Evolutionary conservation across 2,113 vertebrate genomes (phyloP).

Genomic region (Corythornis vintsioides): DNA sequence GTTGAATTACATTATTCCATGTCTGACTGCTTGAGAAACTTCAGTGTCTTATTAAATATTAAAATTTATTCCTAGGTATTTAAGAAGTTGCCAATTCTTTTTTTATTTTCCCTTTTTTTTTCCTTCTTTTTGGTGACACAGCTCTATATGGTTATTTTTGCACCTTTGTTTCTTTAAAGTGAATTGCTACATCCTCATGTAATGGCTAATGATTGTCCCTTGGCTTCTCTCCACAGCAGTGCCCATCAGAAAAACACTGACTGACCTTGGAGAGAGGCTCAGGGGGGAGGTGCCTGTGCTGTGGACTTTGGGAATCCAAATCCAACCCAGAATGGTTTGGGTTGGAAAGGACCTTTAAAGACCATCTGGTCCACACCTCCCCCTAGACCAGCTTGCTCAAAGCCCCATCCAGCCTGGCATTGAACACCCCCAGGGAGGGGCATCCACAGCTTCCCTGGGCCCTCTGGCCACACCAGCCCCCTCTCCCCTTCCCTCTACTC

Average conservation of each 20-base stretch:
- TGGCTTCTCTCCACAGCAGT: background rate
- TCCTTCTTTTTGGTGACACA: background rate
- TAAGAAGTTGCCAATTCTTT: slow-evolving; percentile 31
- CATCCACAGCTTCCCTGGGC: background rate
- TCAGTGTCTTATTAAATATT: slow-evolving; percentile 61
- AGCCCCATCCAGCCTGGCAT: fast-evolving
- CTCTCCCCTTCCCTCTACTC: background rate
- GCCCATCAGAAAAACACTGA: background rate
- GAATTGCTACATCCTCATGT: background rate
- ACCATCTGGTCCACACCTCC: background rate
- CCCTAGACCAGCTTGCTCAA: fast-evolving
- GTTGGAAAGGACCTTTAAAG: background rate
- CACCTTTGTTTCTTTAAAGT: background rate
- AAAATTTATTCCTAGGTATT: slow-evolving; percentile 46
- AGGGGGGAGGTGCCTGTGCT: fast-evolving
- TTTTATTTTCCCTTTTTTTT: background rate
- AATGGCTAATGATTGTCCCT: background rate
- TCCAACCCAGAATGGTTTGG: background rate
- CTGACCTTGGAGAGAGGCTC: background rate
- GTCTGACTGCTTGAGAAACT: slow-evolving; percentile 56
- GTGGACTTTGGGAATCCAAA: background rate
- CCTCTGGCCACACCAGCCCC: fast-evolving
- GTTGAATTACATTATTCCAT: slow-evolving; percentile 39
- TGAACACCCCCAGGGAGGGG: background rate
- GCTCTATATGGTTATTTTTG: background rate